Conservation (phyloP, 2,797 vertebrate species). For the Brotula barbata region DNA sequence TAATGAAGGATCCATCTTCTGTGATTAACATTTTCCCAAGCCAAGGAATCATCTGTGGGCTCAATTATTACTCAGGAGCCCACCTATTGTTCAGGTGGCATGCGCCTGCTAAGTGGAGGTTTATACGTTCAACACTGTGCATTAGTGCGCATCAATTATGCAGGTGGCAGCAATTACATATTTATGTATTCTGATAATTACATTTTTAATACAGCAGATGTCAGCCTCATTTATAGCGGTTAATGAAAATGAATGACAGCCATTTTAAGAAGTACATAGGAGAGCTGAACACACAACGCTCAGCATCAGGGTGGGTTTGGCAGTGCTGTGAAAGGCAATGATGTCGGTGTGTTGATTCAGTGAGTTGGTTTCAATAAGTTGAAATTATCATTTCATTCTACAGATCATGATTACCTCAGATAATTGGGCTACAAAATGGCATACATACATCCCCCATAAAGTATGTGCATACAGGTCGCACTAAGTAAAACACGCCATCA, state of each 20-base stretch:
- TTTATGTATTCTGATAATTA: constrained; percentile 82
- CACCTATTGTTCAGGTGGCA: constrained; percentile 75
- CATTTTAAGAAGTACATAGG: constrained; percentile 53
- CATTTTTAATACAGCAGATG: constrained; percentile 81
- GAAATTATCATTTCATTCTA: constrained; percentile 54
- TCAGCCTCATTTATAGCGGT: constrained; percentile 73
- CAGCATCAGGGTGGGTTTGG: constrained; percentile 11
- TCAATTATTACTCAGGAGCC: constrained; percentile 69
- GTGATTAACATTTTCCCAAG: constrained; percentile 72
- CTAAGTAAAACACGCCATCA: too few species aligned
- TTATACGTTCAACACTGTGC: constrained; percentile 73
- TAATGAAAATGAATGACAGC: constrained; percentile 80
- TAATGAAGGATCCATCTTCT: constrained; percentile 69
- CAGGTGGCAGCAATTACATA: constrained; percentile 77
- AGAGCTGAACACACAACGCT: constrained; percentile 30
- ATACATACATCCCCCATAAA: constrained; percentile 9
- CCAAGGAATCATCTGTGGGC: constrained; percentile 52
- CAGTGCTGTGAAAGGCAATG: constrained; percentile 32
- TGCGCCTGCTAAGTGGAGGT: constrained; percentile 69
- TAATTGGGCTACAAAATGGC: constrained; percentile 45
- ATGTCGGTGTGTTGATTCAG: constrained; percentile 46
- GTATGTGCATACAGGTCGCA: constrained; percentile 7
- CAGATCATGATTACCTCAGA: constrained; percentile 45
- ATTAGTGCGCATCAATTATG: constrained; percentile 80
- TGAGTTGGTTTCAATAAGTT: constrained; percentile 57